These are phyloP conservation scores for Hypsopygia costalis DNA, from an alignment of 2,888 invertebrate genomes.

Conservation along the genomic window DNA sequence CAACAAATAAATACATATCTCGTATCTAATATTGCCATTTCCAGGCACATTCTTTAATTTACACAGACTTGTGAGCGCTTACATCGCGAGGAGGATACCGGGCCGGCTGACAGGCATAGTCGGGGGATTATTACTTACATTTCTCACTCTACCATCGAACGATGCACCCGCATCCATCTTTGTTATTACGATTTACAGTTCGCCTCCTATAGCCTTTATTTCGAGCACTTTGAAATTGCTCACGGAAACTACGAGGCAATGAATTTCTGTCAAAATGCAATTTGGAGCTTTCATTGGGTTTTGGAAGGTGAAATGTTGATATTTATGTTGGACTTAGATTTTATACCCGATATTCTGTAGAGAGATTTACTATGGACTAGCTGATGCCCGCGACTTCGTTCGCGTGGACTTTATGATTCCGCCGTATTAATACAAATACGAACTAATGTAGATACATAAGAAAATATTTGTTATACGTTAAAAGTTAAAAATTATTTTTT, in stretches of 20 bases:
- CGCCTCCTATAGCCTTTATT: neutral
- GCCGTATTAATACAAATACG: too few species aligned
- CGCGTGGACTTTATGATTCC: too few species aligned
- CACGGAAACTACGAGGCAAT: neutral
- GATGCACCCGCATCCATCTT: slow-evolving; percentile 18
- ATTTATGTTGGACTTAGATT: neutral
- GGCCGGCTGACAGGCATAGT: slow-evolving; percentile 20
- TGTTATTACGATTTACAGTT: slow-evolving; percentile 16
- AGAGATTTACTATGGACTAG: too few species aligned
- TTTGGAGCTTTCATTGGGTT: neutral
- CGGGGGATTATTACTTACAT: slow-evolving; percentile 26
- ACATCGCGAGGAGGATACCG: too few species aligned
- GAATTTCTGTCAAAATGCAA: slow-evolving; percentile 7
- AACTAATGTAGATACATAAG: too few species aligned
- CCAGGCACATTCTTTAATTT: slow-evolving; percentile 1
- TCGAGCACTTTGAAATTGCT: neutral
- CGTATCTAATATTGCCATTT: too few species aligned
- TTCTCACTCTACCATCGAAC: slow-evolving; percentile 21
- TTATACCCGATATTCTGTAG: slow-evolving; percentile 14
- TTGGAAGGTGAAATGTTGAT: neutral
- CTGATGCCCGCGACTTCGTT: too few species aligned
- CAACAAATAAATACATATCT: too few species aligned
- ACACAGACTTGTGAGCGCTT: neutral
- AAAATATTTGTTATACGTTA: too few species aligned
- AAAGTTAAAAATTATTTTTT: too few species aligned